Percentiles rank a stretch among this genome's conserved stretches.
Conservation (phyloP, 2,797 vertebrate genomes). For the Morus bassanus region DNA sequence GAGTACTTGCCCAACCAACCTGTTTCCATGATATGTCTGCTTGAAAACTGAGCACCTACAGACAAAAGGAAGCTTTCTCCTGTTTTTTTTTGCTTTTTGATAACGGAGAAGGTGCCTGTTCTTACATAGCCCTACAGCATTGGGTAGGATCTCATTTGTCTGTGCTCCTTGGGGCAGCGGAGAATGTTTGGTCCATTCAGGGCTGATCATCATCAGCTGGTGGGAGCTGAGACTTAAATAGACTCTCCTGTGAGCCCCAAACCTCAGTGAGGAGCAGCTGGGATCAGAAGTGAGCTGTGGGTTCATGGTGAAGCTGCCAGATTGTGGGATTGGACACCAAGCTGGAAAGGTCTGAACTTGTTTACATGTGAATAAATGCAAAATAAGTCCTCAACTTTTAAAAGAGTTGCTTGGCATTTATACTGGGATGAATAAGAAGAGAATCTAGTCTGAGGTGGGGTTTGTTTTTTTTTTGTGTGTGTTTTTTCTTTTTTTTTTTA, state of each 20-base stretch:
- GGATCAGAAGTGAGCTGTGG: neutral
- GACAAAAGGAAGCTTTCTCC: neutral
- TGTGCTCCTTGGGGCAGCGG: neutral
- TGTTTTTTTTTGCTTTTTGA: too few relatives aligned
- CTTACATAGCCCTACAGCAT: neutral
- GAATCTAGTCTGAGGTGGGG: neutral
- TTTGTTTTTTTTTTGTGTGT: too few relatives aligned
- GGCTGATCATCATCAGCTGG: neutral
- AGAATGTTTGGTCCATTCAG: neutral
- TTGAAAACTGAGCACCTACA: neutral
- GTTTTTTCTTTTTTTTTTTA: neutral
- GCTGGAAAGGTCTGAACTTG: neutral
- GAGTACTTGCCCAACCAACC: neutral
- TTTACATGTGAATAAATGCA: fast-evolving
- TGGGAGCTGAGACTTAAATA: neutral
- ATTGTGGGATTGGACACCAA: fast-evolving
- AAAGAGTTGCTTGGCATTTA: neutral
- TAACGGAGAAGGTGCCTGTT: neutral
- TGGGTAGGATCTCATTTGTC: neutral
- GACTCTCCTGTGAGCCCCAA: neutral
- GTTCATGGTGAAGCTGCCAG: neutral
- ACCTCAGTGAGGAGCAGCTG: neutral
- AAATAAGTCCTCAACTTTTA: neutral
- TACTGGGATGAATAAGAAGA: neutral
- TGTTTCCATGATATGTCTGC: neutral